Percentiles rank a stretch among this genome's conserved stretches.
Evolutionary conservation across 2,888 invertebrate species (phyloP).

Genomic region (Exocentrus adspersus): DNA sequence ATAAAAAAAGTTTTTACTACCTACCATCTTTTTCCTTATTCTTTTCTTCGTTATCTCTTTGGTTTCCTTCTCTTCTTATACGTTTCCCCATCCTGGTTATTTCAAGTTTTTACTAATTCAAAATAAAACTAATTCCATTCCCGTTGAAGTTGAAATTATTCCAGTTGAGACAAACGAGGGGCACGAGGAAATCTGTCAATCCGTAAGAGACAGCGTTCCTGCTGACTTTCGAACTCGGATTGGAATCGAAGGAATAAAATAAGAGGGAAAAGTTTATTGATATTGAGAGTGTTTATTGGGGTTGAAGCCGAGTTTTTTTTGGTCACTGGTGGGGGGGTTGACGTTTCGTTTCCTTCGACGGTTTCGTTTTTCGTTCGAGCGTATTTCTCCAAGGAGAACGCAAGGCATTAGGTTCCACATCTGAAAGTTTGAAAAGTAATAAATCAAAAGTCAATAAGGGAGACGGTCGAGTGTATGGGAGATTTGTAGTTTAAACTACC

Average conservation of each 20-base stretch:
- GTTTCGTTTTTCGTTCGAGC: neutral
- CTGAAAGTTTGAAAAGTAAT: neutral
- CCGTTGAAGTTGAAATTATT: neutral
- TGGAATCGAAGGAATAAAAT: slow-evolving; percentile 12
- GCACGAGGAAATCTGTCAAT: neutral
- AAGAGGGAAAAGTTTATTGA: slow-evolving; percentile 10
- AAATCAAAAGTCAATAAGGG: neutral
- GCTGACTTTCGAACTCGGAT: slow-evolving; percentile 8
- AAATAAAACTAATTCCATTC: too few species aligned
- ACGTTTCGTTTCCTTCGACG: neutral
- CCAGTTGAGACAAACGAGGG: neutral
- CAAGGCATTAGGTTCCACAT: neutral
- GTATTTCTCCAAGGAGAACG: neutral
- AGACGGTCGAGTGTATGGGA: too few species aligned
- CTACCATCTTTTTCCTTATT: too few species aligned
- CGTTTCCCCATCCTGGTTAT: too few species aligned
- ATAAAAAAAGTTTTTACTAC: too few species aligned
- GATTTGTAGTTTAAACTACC: too few species aligned
- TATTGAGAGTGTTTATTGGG: slow-evolving; percentile 21
- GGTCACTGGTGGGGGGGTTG: slow-evolving; percentile 3
- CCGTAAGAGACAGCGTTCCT: neutral
- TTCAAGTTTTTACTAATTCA: too few species aligned
- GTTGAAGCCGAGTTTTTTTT: slow-evolving; percentile 16
- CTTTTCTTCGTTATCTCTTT: too few species aligned
- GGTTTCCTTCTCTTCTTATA: too few species aligned